Conservation (phyloP, 2,113 vertebrate genomes). For the Nycticorax nycticorax region DNA sequence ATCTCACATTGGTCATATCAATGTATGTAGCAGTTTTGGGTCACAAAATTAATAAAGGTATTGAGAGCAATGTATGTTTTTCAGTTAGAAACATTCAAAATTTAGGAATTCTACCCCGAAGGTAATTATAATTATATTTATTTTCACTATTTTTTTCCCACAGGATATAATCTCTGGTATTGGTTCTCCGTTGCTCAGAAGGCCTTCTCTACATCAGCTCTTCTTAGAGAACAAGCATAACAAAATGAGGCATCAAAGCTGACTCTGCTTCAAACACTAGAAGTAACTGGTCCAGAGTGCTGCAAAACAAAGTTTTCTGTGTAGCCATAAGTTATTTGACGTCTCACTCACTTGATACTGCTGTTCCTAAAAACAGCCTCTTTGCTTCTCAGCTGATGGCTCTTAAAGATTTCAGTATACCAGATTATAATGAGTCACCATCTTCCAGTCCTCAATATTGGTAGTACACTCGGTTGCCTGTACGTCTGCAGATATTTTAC, state of each 20-base stretch:
- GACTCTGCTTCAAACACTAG: neutral
- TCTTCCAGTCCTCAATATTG: neutral
- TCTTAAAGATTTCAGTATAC: neutral
- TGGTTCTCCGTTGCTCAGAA: neutral
- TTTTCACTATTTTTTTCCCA: neutral
- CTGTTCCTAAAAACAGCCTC: neutral
- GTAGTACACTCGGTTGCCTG: neutral
- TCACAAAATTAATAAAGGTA: neutral
- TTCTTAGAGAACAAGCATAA: neutral
- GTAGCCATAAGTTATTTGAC: neutral
- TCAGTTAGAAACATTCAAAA: neutral
- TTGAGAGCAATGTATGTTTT: neutral
- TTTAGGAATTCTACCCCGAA: neutral
- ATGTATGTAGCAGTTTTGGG: neutral
- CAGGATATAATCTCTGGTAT: neutral
- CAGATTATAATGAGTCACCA: neutral
- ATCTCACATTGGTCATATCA: neutral
- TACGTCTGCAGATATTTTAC: neutral
- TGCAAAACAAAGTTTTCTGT: neutral
- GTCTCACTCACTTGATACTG: neutral
- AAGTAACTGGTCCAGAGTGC: neutral
- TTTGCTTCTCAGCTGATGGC: neutral
- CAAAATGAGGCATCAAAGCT: neutral
- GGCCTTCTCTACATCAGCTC: neutral
- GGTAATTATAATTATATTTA: too few relatives aligned